These are phyloP conservation scores for Acanthosepion esculentum DNA, from an alignment of 2,888 invertebrate species.

Conservation along the genomic window DNA sequence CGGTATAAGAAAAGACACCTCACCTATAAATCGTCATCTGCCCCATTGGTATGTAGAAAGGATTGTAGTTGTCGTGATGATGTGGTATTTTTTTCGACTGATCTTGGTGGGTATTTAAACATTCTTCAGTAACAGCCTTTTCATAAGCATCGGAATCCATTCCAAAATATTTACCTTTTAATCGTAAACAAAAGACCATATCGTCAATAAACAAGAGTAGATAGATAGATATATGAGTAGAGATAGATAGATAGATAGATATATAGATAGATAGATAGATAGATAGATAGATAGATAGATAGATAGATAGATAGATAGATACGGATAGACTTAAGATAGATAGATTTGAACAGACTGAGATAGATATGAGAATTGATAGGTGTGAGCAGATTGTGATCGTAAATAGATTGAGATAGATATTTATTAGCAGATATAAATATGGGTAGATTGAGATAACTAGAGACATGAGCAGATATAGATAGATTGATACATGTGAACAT, in stretches of 20 bases:
- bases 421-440: too few species aligned
- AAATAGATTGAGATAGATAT: too few species aligned
- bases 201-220: not conserved
- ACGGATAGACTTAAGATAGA: not conserved
- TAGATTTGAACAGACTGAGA: not conserved
- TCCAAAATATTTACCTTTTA: slow-evolving; percentile 74
- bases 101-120: slow-evolving; percentile 67
- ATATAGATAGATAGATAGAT: not conserved
- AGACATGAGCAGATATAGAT: not conserved
- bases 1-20: slow-evolving; percentile 51
- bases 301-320: not conserved
- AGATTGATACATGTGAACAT: not conserved
- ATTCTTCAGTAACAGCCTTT: slow-evolving; percentile 74
- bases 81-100: slow-evolving; percentile 63
- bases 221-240: not conserved
- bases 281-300: not conserved
- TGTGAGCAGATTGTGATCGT: too few species aligned
- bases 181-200: not conserved
- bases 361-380: too few species aligned
- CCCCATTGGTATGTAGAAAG: slow-evolving; percentile 79
- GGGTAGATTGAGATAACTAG: not conserved
- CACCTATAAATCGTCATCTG: slow-evolving; percentile 81
- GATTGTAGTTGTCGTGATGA: slow-evolving; percentile 72
- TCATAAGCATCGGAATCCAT: slow-evolving; percentile 76
- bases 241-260: not conserved